phyloP scores from a whole-genome alignment of 2,113 vertebrate species.

The Sisor rabdophorus region DNA sequence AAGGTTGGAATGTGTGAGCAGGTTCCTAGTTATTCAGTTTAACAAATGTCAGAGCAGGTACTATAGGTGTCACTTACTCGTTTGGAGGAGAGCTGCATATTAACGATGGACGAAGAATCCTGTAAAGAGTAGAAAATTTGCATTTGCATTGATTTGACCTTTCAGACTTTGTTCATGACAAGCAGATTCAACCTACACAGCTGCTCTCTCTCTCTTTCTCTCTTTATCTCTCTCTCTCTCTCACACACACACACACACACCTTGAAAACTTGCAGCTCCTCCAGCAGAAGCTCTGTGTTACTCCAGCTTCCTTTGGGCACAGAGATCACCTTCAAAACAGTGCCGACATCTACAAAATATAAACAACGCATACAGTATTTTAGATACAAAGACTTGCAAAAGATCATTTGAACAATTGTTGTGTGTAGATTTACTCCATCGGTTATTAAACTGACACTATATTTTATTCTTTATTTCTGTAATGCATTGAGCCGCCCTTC shows the following conservation, averaged over 20 bases:
- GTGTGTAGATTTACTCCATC: no score
- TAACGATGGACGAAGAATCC: conserved; percentile 81
- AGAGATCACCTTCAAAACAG: conserved; percentile 89
- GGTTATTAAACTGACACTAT: no score
- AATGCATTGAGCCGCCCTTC: not conserved
- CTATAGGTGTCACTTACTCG: conserved; percentile 68
- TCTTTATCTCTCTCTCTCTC: no score
- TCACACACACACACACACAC: conserved; percentile 61
- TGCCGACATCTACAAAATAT: conserved; percentile 78
- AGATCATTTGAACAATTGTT: not conserved
- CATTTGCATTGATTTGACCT: not conserved
- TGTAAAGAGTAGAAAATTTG: conserved; percentile 53
- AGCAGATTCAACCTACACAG: not conserved
- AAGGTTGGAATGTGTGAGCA: not conserved
- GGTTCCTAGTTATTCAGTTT: not conserved
- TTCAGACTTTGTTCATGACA: not conserved
- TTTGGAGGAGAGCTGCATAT: conserved; percentile 94
- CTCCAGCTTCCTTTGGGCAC: conserved; percentile 84
- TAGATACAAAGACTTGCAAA: not conserved
- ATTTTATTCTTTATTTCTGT: not conserved
- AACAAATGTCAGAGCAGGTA: not conserved
- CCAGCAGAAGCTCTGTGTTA: conserved; percentile 84
- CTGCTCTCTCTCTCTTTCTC: not conserved
- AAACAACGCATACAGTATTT: not conserved
- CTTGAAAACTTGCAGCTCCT: conserved; percentile 92